Evolutionary conservation across 1,140 invertebrate genomes (phyloP), one percentile per base, ranked within the genome.

Genomic region (Pinna nobilis): DNA sequence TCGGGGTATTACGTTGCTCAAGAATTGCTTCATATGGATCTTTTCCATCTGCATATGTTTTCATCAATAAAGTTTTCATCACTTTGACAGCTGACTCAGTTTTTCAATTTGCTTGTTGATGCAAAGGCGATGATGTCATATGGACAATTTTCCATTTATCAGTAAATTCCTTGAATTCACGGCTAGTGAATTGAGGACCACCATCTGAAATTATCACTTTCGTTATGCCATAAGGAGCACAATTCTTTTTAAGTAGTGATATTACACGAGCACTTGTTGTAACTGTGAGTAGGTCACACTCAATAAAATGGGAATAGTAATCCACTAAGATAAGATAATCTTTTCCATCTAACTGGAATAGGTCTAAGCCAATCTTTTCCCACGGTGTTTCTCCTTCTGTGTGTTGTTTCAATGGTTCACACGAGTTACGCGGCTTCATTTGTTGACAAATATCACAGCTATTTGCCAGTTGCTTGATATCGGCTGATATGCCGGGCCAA

Each of bases 241-340:
- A 59, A 9, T 67, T 51, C n/a, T 33, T 32, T 23, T 68, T 67
- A 7, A 55, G 37, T n/a, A 33, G 32, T 28, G 5, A 18, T 41
- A 72, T 72, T 15, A 57, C 70, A 30, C 50, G 28, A 37, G 18
- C 0, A 2, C 53, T 63, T 39, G 76, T 77, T 30, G 59, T 65
- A 35, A 13, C 28, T 25, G 61, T 49, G 23, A 82, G 65, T 11
- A 39, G 28, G 25, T 73, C 61, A 32, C 88, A 93, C 79, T 93
- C 91, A 20, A 69, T 77, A 53, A 68, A 82, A 35, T 76, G 75
- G 11, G 75, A 77, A 25, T 66, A 79, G 23, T 78, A 74, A 63
- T 83, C 83, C 7, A 81, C 61, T 6, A 60, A 25, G 13, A 82
- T 60, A 2, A 85, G 47, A 33, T 83, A 84, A 0, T 74, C 32